A percentile compares a stretch with the other conserved stretches of the same genome.
These are phyloP conservation scores for Lota lota DNA, from an alignment of 2,113 vertebrate genomes.

Conservation along the genomic window DNA sequence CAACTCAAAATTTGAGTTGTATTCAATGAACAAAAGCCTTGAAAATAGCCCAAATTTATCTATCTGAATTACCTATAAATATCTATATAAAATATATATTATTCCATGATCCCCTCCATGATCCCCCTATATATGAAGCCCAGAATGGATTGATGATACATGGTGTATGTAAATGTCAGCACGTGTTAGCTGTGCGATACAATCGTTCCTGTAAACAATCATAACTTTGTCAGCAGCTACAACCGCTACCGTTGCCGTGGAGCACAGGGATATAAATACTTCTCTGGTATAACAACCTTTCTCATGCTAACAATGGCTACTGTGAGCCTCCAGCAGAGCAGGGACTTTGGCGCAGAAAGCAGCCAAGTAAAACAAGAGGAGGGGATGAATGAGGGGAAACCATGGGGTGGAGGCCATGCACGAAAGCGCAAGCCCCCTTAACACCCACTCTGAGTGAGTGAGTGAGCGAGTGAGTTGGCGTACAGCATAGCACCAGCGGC, in stretches of 20 bases:
- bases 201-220: constrained; percentile 21
- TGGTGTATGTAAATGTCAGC: too few species aligned
- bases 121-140: not conserved
- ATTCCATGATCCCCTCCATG: too few species aligned
- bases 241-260: constrained; percentile 4
- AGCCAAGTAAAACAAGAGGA: constrained; percentile 28
- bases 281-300: constrained; percentile 29
- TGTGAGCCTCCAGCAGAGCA: constrained; percentile 15
- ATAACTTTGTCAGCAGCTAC: constrained; percentile 4
- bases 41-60: too few species aligned
- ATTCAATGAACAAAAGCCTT: too few species aligned
- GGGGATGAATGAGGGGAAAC: constrained; percentile 42
- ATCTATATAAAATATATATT: too few species aligned
- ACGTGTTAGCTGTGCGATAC: not conserved
- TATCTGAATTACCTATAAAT: too few species aligned
- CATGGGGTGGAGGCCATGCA: constrained; percentile 15
- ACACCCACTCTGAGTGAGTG: constrained; percentile 2
- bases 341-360: constrained; percentile 15
- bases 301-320: constrained; percentile 39
- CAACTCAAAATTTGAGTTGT: too few species aligned
- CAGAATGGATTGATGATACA: too few species aligned
- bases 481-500: constrained; percentile 96
- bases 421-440: constrained; percentile 13
- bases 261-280: constrained; percentile 32
- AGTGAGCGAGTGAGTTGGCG: constrained; percentile 54